Base-by-base conservation (phyloP, 2,113 vertebrate genomes). In the Chelonoidis abingdonii region DNA sequence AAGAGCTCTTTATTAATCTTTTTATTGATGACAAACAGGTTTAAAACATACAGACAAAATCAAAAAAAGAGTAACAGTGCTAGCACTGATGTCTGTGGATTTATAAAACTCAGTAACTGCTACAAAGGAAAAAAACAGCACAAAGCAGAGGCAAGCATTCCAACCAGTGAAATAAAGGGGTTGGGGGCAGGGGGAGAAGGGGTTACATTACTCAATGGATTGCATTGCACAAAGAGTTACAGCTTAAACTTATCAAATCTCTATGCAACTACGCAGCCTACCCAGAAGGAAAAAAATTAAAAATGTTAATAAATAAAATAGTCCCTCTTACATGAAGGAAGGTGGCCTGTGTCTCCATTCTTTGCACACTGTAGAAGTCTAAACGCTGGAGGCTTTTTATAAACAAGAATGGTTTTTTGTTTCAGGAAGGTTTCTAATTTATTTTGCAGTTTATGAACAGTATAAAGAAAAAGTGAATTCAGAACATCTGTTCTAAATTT, bases 11-110 rank as follows among this genome's bases (percentile, higher is more conserved):
- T 98, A 97, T 98, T 98, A 76, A 65, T 94, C 90, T 96, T 98
- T 93, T 98, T 96, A 98, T 98, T 97, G 97, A 97, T 98, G 98
- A 98, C 98, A 98, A 98, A 98, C 96, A 98, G 97, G 91, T 97
- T 98, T 98, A 98, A 98, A 98, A 98, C 98, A 98, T 98, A 98
- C 96, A 98, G 97, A 98, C 95, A 80, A 97, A 98, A 97, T 90
- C 94, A 97, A 96, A 97, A 97, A 84, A 86, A 93, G 85, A 95
- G 65, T 96, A 97, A 97, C 98, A 97, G 97, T 97, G 96, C 97
- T 96, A 97, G 97, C 96, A 97, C 97, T 95, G 97, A 97, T 96
- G 98, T 93, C 96, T 97, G 78, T 93, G 88, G 83, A 84, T 95
- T 96, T 85, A 88, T 89, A 94, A 92, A 98, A 97, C 97, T 97